Evolutionary conservation across 2,888 invertebrate species (phyloP).

Genomic region (Himalopsyche anomala): DNA sequence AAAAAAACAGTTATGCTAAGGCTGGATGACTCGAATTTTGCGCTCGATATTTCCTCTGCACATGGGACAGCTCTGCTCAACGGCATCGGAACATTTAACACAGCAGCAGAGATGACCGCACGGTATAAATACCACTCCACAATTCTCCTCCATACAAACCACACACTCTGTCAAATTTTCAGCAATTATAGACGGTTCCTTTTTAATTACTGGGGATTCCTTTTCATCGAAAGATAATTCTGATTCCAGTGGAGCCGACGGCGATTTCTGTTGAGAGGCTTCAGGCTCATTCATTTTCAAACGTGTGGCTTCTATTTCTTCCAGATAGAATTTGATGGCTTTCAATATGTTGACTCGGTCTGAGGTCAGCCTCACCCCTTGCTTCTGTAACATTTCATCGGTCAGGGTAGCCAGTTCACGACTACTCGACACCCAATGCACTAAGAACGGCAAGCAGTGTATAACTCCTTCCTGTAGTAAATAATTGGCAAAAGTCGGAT

Average conservation of each 20-base stretch:
- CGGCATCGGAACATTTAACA: slow-evolving; percentile 79
- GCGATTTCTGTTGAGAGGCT: background rate
- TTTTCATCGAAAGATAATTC: slow-evolving; percentile 68
- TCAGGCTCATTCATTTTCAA: slow-evolving; percentile 55
- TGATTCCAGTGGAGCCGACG: slow-evolving; percentile 60
- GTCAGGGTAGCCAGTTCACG: slow-evolving; percentile 76
- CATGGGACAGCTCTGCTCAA: slow-evolving; percentile 84
- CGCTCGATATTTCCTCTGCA: slow-evolving; percentile 84
- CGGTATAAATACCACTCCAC: slow-evolving; percentile 87
- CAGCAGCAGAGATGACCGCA: slow-evolving; percentile 94
- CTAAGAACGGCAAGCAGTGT: slow-evolving; percentile 86
- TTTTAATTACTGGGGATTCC: slow-evolving; percentile 68
- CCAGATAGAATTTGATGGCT: slow-evolving; percentile 80
- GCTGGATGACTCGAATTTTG: slow-evolving; percentile 81
- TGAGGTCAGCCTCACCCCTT: slow-evolving; percentile 76
- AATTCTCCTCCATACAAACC: slow-evolving; percentile 86
- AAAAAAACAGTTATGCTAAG: slow-evolving; percentile 68
- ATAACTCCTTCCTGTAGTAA: slow-evolving; percentile 84
- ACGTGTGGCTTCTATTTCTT: slow-evolving; percentile 69
- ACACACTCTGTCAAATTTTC: slow-evolving; percentile 82
- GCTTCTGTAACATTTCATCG: slow-evolving; percentile 77
- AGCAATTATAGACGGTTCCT: slow-evolving; percentile 46
- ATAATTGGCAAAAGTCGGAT: slow-evolving; percentile 82
- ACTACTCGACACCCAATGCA: slow-evolving; percentile 77
- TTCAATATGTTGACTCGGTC: slow-evolving; percentile 80